Conservation (phyloP, 2,797 vertebrate species). For the Semaprochilodus insignis region DNA sequence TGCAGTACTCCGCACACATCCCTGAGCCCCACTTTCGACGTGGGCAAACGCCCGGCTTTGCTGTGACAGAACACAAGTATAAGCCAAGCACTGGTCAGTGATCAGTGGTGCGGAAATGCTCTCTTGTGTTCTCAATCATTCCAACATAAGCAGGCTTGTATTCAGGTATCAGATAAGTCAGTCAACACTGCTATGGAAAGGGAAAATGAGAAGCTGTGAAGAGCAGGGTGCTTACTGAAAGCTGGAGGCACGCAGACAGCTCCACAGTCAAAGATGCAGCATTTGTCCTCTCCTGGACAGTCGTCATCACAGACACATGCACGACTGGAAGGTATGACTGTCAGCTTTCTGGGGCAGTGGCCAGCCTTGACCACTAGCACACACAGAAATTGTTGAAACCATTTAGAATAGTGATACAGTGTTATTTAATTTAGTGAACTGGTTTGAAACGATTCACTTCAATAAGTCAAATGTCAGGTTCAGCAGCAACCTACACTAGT, state of each 20-base stretch:
- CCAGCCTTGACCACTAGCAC: constrained; percentile 61
- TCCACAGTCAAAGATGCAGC: constrained; percentile 72
- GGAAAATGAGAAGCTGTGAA: not conserved
- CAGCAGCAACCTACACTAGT: not conserved
- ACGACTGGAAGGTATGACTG: constrained; percentile 66
- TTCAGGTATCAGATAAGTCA: not conserved
- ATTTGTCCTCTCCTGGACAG: constrained; percentile 70
- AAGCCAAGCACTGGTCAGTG: not conserved
- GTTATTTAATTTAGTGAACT: not conserved
- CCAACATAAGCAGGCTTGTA: not conserved
- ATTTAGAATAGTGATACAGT: not conserved
- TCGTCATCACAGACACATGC: constrained; percentile 72
- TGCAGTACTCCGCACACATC: constrained; percentile 72
- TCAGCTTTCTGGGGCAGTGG: constrained; percentile 68
- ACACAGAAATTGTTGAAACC: constrained; percentile 27
- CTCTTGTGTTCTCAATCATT: not conserved
- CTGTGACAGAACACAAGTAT: constrained; percentile 58
- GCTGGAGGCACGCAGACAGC: constrained; percentile 73
- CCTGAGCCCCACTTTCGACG: constrained; percentile 55
- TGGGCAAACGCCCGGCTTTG: constrained; percentile 77
- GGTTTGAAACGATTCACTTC: not conserved
- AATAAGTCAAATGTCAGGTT: not conserved
- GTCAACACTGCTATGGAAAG: not conserved
- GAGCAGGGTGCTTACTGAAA: constrained; percentile 66
- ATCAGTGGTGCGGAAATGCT: not conserved